These are phyloP conservation scores for Brachionus calyciflorus DNA, from an alignment of 1,140 invertebrate genomes.

Conservation along the genomic window DNA sequence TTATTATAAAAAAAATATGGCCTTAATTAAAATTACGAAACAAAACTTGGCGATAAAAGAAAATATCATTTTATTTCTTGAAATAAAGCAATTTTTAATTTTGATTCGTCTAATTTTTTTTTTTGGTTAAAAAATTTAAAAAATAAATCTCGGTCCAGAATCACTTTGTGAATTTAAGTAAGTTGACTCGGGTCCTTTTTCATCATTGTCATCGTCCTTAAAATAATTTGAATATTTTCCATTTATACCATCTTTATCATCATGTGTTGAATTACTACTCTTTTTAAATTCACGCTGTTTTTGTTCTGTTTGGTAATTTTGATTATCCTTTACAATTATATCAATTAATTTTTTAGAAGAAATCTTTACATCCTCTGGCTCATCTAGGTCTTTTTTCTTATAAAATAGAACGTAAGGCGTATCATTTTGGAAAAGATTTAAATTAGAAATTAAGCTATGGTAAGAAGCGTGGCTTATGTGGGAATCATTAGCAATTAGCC, in stretches of 20 bases:
- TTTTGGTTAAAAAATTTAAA: no score
- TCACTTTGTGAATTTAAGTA: not conserved
- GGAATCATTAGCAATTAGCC: not conserved
- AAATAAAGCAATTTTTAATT: no score
- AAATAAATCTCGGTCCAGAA: not conserved
- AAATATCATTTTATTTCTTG: no score
- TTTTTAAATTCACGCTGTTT: not conserved
- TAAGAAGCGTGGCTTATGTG: not conserved
- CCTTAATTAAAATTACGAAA: no score
- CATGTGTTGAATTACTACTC: not conserved
- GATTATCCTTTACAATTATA: not conserved
- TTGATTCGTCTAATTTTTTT: no score
- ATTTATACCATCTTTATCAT: not conserved
- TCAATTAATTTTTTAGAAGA: not conserved
- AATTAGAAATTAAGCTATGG: not conserved
- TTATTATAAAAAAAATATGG: no score
- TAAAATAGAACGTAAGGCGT: constrained; percentile 6
- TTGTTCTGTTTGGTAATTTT: not conserved
- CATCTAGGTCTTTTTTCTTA: not conserved
- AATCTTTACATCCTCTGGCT: not conserved
- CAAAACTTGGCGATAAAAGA: no score
- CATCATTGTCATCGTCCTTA: not conserved
- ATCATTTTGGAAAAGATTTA: not conserved
- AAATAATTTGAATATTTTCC: not conserved
- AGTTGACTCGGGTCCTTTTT: not conserved